A percentile compares a stretch with the other conserved stretches of the same genome.
Evolutionary conservation across 2,113 vertebrate species (phyloP).

Genomic region (Dicrurus megarhynchus): DNA sequence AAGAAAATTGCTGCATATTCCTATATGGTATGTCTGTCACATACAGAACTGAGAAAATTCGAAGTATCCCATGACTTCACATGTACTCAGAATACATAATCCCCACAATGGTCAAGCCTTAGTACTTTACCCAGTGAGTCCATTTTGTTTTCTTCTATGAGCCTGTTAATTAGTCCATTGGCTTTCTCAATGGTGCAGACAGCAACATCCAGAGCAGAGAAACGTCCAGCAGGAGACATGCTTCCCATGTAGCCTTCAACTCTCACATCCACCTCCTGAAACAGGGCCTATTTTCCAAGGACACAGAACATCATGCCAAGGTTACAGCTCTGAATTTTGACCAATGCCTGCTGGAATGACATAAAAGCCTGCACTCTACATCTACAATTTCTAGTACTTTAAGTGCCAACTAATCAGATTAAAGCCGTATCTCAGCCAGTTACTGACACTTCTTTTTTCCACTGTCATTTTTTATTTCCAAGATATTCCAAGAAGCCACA

Average conservation of each 20-base stretch:
- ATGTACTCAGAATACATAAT: background rate
- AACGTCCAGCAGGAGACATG: conserved; percentile 80
- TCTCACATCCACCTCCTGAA: conserved; percentile 87
- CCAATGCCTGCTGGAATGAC: background rate
- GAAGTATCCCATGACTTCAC: background rate
- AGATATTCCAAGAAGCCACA: background rate
- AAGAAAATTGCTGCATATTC: background rate
- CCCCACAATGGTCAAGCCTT: background rate
- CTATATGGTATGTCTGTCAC: background rate
- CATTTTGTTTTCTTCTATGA: conserved; percentile 91
- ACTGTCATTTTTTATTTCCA: background rate
- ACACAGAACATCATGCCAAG: background rate
- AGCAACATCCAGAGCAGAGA: conserved; percentile 87
- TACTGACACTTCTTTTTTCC: background rate
- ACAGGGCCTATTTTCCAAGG: conserved; percentile 80
- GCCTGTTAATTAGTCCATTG: conserved; percentile 90
- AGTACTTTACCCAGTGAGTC: conserved; percentile 82
- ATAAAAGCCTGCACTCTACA: background rate
- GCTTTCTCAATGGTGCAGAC: conserved; percentile 98
- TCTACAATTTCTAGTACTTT: background rate
- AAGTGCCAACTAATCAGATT: background rate
- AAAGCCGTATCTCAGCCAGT: background rate
- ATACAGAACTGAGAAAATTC: background rate
- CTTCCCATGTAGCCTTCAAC: conserved; percentile 96
- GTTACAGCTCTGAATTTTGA: background rate